These are phyloP conservation scores for Centropus unirufus DNA, from an alignment of 2,113 vertebrate genomes.

Conservation along the genomic window DNA sequence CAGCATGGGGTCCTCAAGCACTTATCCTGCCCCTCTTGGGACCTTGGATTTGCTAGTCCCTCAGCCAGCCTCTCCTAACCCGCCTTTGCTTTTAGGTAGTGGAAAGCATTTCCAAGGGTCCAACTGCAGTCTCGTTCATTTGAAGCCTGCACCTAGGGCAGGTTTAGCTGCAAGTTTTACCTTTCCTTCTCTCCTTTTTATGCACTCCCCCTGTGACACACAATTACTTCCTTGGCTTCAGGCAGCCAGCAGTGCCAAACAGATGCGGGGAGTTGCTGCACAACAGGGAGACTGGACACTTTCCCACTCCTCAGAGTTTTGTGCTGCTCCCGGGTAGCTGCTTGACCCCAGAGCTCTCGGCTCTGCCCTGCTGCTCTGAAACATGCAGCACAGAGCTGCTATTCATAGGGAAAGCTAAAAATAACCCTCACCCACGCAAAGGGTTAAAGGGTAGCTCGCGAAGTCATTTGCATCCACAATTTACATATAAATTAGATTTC, in stretches of 20 bases:
- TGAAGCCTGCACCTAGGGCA: background rate
- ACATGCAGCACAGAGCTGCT: background rate
- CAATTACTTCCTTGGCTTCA: background rate
- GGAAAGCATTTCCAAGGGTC: background rate
- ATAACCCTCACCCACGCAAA: background rate
- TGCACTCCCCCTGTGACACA: background rate
- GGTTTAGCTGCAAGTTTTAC: background rate
- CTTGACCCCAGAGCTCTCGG: background rate
- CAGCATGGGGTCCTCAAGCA: background rate
- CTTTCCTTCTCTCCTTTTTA: background rate
- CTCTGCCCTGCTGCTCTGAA: background rate
- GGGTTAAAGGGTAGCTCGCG: slow-evolving; percentile 36
- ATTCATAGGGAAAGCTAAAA: slow-evolving; percentile 36
- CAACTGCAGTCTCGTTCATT: fast-evolving
- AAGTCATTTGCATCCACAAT: background rate
- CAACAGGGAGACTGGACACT: background rate
- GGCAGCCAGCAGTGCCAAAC: background rate
- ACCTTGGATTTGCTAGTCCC: background rate
- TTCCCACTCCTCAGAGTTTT: background rate
- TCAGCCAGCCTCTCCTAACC: background rate
- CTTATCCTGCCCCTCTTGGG: background rate
- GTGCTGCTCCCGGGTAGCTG: background rate
- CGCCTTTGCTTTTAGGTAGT: background rate
- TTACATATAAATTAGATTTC: slow-evolving; percentile 60
- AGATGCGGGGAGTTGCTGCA: background rate